Evolutionary conservation across 2,113 vertebrate species (phyloP), one percentile per base, ranked within the genome.

Genomic region (Chinchilla lanigera): DNA sequence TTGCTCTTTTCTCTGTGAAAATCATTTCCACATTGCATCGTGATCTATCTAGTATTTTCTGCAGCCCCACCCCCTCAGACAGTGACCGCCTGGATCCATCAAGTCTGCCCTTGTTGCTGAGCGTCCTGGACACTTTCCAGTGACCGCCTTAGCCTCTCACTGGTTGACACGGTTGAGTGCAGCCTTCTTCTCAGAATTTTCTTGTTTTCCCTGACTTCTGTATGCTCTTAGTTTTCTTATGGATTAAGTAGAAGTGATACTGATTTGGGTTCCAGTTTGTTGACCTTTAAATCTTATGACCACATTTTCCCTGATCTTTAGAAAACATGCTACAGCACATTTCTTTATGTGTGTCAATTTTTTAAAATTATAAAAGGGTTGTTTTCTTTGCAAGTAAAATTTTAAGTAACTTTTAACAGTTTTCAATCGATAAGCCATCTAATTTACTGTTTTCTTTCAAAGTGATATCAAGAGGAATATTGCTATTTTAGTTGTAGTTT

Each of bases 1-100:
- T 90, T 97, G 30, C 10, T 90, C 52, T 35, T 94, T 61, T 96
- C 9, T 89, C 44, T 94, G 17, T 90, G 75, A 94, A 95, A 89
- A 50, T 80, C 2, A 61, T 80, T 78, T 90, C 47, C 17, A 30
- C 47, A 5, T 78, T 82, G 60, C 58, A 3, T 35, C 54, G 2
- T 90, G 35, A 58, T 94, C 92, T 82, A 30, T 85, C 41, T 78
- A 5, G 11, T 86, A 44, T 85, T 88, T 95, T 89, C 60, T 24
- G 61, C 58, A 75, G 41, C 52, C 12, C 54, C 77, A 2, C 26
- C 26, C 52, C 20, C 1, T 16, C 22, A 44, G 30, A 47, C 24
- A 41, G 19, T 92, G 60, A 63, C 41, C 84, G 20, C 75, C 67
- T n/a, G 17, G 47, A 54, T 90, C 5, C 11, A 67, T 50, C 52